A percentile compares a stretch with the other conserved stretches of the same genome.
Evolutionary conservation across 2,888 invertebrate genomes (phyloP).

Genomic region (Patella caerulea): DNA sequence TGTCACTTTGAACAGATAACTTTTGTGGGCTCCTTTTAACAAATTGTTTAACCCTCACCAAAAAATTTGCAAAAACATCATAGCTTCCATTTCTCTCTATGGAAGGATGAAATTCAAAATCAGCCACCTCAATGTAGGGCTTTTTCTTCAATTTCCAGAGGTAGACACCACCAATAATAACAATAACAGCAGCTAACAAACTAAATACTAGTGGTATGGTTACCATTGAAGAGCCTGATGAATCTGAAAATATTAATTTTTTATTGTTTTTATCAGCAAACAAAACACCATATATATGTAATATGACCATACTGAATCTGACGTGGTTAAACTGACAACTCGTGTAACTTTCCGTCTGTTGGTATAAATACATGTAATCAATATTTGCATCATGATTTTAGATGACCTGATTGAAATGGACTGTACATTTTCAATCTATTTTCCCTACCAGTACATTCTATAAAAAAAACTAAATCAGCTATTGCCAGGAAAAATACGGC

Average conservation of each 20-base stretch:
- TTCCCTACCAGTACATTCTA: too few relatives aligned
- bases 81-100: conserved; percentile 23
- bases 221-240: conserved; percentile 22
- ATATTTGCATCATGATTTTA: too few relatives aligned
- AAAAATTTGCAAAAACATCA: not conserved
- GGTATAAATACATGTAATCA: too few relatives aligned
- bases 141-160: conserved; percentile 38
- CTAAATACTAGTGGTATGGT: conserved; percentile 39
- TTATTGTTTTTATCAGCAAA: not conserved
- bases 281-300: not conserved
- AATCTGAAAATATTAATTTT: not conserved
- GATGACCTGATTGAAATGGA: too few relatives aligned
- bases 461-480: too few relatives aligned
- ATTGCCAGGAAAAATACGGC: too few relatives aligned
- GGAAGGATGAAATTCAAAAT: conserved; percentile 57
- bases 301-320: too few relatives aligned
- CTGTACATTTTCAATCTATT: too few relatives aligned
- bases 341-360: too few relatives aligned
- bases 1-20: not conserved
- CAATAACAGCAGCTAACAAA: conserved; percentile 29
- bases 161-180: conserved; percentile 36
- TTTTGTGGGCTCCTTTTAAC: not conserved
- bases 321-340: too few relatives aligned
- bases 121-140: conserved; percentile 48
- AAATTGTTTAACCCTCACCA: not conserved